Conservation (phyloP, 1,140 invertebrate genomes). For the Zaprionus inermis region DNA sequence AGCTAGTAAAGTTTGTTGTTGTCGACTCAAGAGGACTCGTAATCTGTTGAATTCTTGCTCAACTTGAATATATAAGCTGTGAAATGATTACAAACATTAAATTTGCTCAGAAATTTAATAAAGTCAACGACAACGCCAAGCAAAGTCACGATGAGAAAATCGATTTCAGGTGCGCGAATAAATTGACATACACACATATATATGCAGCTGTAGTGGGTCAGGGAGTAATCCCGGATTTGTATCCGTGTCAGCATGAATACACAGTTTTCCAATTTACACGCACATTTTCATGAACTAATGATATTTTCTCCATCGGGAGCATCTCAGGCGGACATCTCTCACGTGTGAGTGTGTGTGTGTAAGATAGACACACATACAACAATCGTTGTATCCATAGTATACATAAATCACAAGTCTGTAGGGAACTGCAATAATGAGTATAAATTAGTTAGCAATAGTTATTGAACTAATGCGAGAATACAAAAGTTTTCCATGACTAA, state of each 20-base stretch:
- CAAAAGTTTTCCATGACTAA: background rate
- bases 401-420: background rate
- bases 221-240: slow-evolving; percentile 3
- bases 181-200: background rate
- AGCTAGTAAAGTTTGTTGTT: background rate
- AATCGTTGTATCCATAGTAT: background rate
- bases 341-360: too few relatives aligned
- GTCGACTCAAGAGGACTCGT: background rate
- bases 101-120: background rate
- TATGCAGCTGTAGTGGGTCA: background rate
- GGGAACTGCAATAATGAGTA: background rate
- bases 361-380: background rate
- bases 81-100: too few relatives aligned
- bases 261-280: slow-evolving; percentile 7
- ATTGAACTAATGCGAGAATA: too few relatives aligned
- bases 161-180: background rate
- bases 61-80: too few relatives aligned
- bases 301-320: background rate
- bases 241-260: slow-evolving; percentile 22
- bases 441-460: background rate
- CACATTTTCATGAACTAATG: slow-evolving; percentile 24
- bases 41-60: too few relatives aligned
- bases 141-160: background rate
- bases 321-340: background rate
- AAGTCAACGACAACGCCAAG: background rate